A percentile compares a stretch with the other conserved stretches of the same genome.
These are phyloP conservation scores for Vesta saturnalis DNA, from an alignment of 2,888 invertebrate genomes.

Conservation along the genomic window DNA sequence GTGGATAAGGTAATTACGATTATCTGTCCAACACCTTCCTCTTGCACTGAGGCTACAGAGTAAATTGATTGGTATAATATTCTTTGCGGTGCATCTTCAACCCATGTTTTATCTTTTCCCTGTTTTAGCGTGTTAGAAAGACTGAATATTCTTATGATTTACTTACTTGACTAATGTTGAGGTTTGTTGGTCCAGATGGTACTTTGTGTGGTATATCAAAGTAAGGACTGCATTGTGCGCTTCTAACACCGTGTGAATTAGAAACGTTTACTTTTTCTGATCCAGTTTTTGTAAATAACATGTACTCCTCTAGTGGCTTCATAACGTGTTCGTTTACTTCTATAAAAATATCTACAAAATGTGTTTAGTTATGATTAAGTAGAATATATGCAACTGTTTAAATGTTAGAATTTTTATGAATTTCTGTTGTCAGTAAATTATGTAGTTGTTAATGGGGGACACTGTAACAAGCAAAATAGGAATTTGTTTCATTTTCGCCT, in stretches of 20 bases:
- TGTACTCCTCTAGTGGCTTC: slow-evolving; percentile 91
- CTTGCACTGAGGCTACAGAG: slow-evolving; percentile 78
- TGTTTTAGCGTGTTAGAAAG: slow-evolving; percentile 49
- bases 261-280: slow-evolving; percentile 88
- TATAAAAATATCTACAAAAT: slow-evolving; percentile 79
- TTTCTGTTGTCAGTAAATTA: no score
- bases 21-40: slow-evolving; percentile 80
- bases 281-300: slow-evolving; percentile 87
- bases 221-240: slow-evolving; percentile 85
- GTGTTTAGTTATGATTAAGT: neutral
- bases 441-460: no score
- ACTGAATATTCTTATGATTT: neutral
- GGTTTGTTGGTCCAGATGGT: slow-evolving; percentile 66
- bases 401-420: no score
- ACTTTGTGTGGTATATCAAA: slow-evolving; percentile 73
- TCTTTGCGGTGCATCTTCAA: slow-evolving; percentile 83
- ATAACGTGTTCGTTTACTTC: slow-evolving; percentile 87
- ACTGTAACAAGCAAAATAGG: no score
- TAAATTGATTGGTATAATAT: slow-evolving; percentile 79
- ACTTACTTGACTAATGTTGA: slow-evolving; percentile 69
- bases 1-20: slow-evolving; percentile 82
- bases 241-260: slow-evolving; percentile 85
- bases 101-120: slow-evolving; percentile 85
- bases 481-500: no score
- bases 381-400: no score